Evolutionary conservation across 2,797 vertebrate genomes (phyloP).

Genomic region (Microchirus variegatus): DNA sequence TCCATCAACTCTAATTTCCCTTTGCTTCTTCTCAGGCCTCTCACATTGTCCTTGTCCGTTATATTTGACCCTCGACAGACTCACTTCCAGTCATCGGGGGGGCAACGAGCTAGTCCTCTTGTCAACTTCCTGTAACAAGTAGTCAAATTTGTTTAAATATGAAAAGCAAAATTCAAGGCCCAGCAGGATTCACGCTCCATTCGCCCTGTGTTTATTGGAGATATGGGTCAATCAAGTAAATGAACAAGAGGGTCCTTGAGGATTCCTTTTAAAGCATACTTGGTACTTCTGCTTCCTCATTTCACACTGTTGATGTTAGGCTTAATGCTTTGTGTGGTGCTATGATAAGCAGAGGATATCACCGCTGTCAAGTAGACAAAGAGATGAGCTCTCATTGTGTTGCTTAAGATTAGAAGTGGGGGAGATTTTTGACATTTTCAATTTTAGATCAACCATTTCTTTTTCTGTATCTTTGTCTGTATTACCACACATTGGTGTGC

Average conservation of each 20-base stretch:
- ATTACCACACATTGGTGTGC: too few species aligned
- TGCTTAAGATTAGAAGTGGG: too few species aligned
- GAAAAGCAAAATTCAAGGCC: not conserved
- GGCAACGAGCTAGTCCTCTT: slow-evolving; percentile 6
- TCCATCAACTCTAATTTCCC: slow-evolving; percentile 48
- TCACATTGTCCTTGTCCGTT: slow-evolving; percentile 38
- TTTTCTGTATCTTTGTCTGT: too few species aligned
- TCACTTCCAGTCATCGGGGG: not conserved
- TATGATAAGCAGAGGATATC: too few species aligned
- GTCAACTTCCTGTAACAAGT: not conserved
- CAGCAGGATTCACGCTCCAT: not conserved
- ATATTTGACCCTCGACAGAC: slow-evolving; percentile 34
- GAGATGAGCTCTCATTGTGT: slow-evolving; percentile 45
- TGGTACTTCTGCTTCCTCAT: too few species aligned
- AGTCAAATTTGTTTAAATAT: not conserved
- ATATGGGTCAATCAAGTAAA: not conserved
- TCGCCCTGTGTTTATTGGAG: not conserved
- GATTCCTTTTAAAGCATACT: too few species aligned
- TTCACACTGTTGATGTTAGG: too few species aligned
- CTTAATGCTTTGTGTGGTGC: too few species aligned
- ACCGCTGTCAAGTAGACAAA: not conserved
- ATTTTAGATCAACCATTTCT: too few species aligned
- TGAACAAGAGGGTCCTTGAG: too few species aligned
- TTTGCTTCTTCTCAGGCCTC: slow-evolving; percentile 28
- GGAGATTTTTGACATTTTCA: too few species aligned